These are phyloP conservation scores for Recurvirostra avosetta DNA, from an alignment of 2,113 vertebrate species.

Conservation along the genomic window DNA sequence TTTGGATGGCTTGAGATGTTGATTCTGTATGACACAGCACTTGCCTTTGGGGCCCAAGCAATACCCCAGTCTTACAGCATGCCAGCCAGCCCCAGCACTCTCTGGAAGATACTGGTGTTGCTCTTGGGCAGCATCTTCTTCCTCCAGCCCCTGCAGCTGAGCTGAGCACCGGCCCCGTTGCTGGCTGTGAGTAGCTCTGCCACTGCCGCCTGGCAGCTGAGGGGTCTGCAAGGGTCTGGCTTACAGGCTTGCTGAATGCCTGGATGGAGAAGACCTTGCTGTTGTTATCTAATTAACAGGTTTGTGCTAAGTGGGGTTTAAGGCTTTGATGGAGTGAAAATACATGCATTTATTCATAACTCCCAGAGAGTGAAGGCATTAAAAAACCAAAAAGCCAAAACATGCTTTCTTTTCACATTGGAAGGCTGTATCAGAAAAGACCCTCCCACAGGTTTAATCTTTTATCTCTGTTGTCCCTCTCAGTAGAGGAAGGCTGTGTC, in stretches of 20 bases:
- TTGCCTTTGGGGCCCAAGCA: neutral
- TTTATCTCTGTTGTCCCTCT: neutral
- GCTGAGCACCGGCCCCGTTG: too few species aligned
- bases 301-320: neutral
- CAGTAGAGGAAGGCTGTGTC: neutral
- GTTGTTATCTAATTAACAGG: neutral
- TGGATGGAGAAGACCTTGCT: neutral
- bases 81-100: neutral
- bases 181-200: neutral
- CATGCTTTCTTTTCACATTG: neutral
- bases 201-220: neutral
- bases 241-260: neutral
- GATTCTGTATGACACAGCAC: neutral
- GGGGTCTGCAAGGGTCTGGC: neutral
- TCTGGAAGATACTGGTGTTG: neutral
- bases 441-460: neutral
- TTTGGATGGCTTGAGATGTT: neutral
- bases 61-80: neutral
- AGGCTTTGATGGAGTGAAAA: neutral
- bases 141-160: fast-evolving
- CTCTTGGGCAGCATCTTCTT: neutral
- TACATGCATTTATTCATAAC: neutral
- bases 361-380: neutral
- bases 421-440: neutral
- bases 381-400: neutral